Conservation (phyloP, 2,113 vertebrate genomes). For the Oryzias celebensis region DNA sequence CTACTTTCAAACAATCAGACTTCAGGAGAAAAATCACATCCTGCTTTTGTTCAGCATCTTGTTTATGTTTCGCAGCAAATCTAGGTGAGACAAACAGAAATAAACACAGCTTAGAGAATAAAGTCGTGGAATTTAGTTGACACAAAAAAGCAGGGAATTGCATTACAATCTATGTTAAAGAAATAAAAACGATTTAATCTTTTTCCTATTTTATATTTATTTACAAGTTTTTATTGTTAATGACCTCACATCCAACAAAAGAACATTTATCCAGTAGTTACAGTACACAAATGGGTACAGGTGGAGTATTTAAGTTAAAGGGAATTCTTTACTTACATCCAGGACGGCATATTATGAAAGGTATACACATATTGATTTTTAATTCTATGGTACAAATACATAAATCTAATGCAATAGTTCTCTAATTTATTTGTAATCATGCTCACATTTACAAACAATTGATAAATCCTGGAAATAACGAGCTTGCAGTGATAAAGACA, state of each 20-base stretch:
- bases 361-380: neutral
- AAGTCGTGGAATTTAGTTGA: too few relatives aligned
- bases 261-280: neutral
- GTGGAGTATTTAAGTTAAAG: neutral
- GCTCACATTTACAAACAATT: neutral
- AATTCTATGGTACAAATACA: constrained; percentile 11
- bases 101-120: too few relatives aligned
- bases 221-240: constrained; percentile 10
- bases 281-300: constrained; percentile 1
- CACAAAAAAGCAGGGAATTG: too few relatives aligned
- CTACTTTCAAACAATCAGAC: too few relatives aligned
- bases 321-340: neutral
- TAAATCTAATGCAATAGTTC: neutral
- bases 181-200: neutral
- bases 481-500: constrained; percentile 19
- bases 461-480: neutral
- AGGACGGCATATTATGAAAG: neutral
- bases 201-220: constrained; percentile 1
- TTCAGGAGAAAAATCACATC: too few relatives aligned
- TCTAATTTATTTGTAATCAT: neutral
- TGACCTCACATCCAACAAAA: neutral
- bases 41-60: too few relatives aligned
- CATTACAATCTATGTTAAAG: neutral
- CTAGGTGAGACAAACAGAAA: too few relatives aligned
- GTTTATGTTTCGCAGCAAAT: too few relatives aligned